Evolutionary conservation across 2,797 vertebrate genomes (phyloP), one percentile per base, ranked within the genome.

Genomic region (Neoniphon sammara): DNA sequence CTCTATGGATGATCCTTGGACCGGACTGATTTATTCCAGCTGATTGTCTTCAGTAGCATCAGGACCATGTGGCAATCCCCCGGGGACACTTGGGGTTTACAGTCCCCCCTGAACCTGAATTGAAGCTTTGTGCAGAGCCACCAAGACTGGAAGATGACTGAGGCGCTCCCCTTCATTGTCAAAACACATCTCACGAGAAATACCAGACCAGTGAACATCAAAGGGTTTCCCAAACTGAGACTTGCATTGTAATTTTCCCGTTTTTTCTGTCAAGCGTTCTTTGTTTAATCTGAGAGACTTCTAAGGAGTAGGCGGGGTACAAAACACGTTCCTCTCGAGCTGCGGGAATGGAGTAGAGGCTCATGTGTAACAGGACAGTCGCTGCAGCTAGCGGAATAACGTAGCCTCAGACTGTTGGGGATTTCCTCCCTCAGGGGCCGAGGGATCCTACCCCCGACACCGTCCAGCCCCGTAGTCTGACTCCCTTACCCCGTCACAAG

Each of bases 301-400:
- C 15, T 18, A 52, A 53, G 23, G 30, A 47, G 6, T 14, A 17
- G n/a, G 44, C 11, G 20, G 36, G 58, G 31, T 60, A 44, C 70
- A 83, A 75, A 27, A 31, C 67, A 55, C 23, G 52, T 78, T 83
- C 73, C 69, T 27, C 18, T 62, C 72, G 52, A 75, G 62, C 72
- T 70, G 83, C 71, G 77, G 80, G 79, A 0, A 85, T 85, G 72
- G 74, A 80, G 72, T 86, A 78, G 79, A 87, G 50, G 78, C 91
- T 77, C 86, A 93, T 94, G 93, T 90, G 80, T 83, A 81, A 84
- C 81, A 64, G 73, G 84, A 76, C 67, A 70, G 71, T 83, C 66
- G 66, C 78, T 84, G 90, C 78, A 86, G 79, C 86, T 77, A 31
- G 85, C 68, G 92, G 92, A 89, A 90, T 93, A 75, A 90, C 90